Conservation (phyloP, 1,140 invertebrate genomes). For the Daktulosphaira vitifoliae region DNA sequence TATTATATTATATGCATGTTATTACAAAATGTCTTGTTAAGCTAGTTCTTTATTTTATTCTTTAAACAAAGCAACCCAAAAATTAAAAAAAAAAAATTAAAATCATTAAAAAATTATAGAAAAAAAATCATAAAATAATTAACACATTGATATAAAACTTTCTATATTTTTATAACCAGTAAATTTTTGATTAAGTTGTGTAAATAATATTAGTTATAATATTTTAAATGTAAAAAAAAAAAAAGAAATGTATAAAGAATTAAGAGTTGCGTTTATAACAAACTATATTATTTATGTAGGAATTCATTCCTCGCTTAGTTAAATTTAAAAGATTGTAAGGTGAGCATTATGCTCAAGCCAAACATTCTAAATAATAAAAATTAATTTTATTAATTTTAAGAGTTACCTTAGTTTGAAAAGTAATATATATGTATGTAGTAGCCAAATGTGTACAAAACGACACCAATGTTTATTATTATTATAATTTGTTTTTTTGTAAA, state of each 20-base stretch:
- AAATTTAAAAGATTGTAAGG: constrained; percentile 14
- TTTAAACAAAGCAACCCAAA: no score
- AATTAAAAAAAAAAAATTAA: no score
- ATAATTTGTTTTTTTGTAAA: background rate
- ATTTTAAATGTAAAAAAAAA: no score
- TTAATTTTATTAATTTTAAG: constrained; percentile 25
- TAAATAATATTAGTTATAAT: no score
- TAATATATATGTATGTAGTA: constrained; percentile 23
- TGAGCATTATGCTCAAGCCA: background rate
- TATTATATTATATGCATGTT: no score
- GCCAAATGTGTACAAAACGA: constrained; percentile 30
- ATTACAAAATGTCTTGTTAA: no score
- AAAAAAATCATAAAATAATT: no score
- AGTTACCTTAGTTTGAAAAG: constrained; percentile 13
- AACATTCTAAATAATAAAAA: constrained; percentile 17
- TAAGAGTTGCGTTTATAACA: background rate
- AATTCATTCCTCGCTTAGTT: constrained; percentile 33
- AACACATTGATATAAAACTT: no score
- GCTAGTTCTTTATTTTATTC: no score
- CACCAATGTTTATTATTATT: constrained; percentile 26
- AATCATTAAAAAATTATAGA: no score
- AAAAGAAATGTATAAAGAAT: background rate
- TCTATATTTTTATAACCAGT: no score
- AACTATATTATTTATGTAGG: constrained; percentile 18
- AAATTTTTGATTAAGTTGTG: no score